Evolutionary conservation across 37 sponge, comb jelly and placozoan genomes (phyloP), one percentile per base, ranked within the genome.

Genomic region (Aphrocallistes beatrix): DNA sequence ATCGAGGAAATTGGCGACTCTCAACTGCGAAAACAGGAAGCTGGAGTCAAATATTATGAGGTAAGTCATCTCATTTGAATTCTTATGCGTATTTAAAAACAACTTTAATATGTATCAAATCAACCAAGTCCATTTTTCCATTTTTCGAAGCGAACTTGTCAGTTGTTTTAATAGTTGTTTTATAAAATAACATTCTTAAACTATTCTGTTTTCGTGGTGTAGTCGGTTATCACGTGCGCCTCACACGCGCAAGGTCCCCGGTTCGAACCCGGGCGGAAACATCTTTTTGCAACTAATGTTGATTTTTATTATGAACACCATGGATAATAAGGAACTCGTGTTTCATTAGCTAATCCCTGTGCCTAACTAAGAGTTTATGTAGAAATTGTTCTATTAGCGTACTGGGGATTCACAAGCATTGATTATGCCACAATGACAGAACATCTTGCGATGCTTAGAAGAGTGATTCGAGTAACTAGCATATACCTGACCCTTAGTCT

Each of bases 181-280:
- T 13, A 6, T 16, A 42, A 42, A 42, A 42, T 42, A 16, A 16
- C 10, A 42, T 42, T 16, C 13, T 42, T 16, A 16, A 16, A 42
- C 13, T 42, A 42, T 42, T 6, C n/a, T 60, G 75, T 60, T 60
- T 60, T 60, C 75, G 75, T 60, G 75, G 75, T 60, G 75, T 60
- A 60, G 75, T 60, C 21, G 75, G 75, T 60, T 60, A 60, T 60
- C 75, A 60, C 75, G 75, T 60, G 75, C 75, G 75, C 75, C 21
- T 60, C 75, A 60, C 75, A 60, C 75, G 75, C 21, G 75, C 75
- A 60, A 60, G 75, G 75, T 60, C 75, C 75, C 75, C 75, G 75
- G 75, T 60, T 60, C 75, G 75, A 60, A 60, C 75, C 75, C 75
- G 75, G 75, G 75, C 75, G 75, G 21, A 60, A 60, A 60, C 75